Percentiles rank a stretch among this genome's conserved stretches.
Conservation (phyloP, 2,888 invertebrate genomes). For the Eilema depressum region DNA sequence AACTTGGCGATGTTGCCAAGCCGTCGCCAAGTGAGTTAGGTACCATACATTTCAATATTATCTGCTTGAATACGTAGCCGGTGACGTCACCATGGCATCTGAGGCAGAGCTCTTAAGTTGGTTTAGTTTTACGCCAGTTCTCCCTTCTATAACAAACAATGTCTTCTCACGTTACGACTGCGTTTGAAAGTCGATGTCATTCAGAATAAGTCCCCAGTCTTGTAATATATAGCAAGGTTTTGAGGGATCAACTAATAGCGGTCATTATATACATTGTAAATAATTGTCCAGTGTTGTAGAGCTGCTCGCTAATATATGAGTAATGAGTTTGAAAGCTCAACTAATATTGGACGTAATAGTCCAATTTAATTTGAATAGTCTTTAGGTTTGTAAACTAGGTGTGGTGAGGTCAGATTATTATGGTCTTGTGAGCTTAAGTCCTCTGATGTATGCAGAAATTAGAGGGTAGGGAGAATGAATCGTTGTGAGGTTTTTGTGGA, state of each 20-base stretch:
- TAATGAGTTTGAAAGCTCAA: constrained; percentile 10
- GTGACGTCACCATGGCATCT: too few relatives aligned
- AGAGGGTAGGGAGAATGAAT: constrained; percentile 9
- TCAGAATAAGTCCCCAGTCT: not conserved
- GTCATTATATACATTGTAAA: constrained; percentile 11
- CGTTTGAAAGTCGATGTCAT: too few relatives aligned
- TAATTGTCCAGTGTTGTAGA: constrained; percentile 12
- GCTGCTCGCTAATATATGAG: constrained; percentile 4
- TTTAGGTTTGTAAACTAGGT: not conserved
- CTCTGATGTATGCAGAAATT: constrained; percentile 16
- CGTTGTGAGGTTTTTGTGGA: constrained; percentile 7
- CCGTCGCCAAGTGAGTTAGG: too few relatives aligned
- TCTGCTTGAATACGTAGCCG: too few relatives aligned
- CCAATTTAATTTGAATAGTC: constrained; percentile 19
- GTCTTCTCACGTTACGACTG: too few relatives aligned
- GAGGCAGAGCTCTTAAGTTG: too few relatives aligned
- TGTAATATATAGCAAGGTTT: constrained; percentile 14
- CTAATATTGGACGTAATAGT: constrained; percentile 6
- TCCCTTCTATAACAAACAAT: too few relatives aligned
- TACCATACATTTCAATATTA: too few relatives aligned
- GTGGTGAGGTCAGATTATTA: constrained; percentile 14
- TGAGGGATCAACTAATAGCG: constrained; percentile 11
- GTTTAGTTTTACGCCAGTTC: too few relatives aligned
- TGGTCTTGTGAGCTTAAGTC: constrained; percentile 16
- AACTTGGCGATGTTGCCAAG: too few relatives aligned